These are phyloP conservation scores for Muscicapa striata DNA, from an alignment of 2,797 vertebrate species.

Conservation along the genomic window DNA sequence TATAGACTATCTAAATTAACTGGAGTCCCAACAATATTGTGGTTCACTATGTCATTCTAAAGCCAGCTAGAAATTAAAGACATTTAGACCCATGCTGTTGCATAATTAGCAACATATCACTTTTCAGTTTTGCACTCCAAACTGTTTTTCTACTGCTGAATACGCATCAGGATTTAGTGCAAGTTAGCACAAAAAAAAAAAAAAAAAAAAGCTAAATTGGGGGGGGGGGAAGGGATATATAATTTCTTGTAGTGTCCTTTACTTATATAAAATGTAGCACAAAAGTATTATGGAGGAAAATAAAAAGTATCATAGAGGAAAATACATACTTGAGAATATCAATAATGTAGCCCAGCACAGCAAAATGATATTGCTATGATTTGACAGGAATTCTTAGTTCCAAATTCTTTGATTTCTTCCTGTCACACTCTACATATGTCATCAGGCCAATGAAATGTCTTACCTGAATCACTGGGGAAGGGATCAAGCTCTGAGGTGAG, in stretches of 20 bases:
- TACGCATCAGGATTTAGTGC: background rate
- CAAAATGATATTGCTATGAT: background rate
- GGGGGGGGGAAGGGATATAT: rapidly evolving
- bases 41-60: background rate
- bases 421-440: background rate
- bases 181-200: background rate
- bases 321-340: background rate
- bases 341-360: background rate
- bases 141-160: background rate
- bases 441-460: background rate
- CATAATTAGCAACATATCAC: background rate
- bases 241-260: background rate
- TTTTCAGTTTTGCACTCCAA: background rate
- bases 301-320: background rate
- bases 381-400: background rate
- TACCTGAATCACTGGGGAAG: background rate
- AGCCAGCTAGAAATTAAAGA: background rate
- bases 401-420: background rate
- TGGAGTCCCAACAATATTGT: background rate
- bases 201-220: background rate
- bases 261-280: background rate
- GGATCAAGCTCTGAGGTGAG: background rate
- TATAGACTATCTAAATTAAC: background rate
- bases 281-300: background rate
- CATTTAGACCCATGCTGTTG: background rate